phyloP scores from a whole-genome alignment of 2,888 invertebrate species.

The Leptinotarsa haldemani region DNA sequence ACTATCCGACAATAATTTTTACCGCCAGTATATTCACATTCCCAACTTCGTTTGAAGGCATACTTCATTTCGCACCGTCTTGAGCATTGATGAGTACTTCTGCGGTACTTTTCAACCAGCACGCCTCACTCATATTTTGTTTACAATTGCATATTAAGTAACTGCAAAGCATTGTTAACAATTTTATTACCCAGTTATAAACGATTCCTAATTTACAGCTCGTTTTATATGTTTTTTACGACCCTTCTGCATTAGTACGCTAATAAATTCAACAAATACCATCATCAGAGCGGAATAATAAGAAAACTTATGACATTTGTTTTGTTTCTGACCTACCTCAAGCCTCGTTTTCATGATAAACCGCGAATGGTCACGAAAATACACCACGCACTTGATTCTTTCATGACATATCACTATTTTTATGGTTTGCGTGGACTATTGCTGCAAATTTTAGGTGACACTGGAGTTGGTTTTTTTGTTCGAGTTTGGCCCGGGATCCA shows the following conservation, averaged over 20 bases:
- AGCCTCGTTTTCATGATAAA: conserved; percentile 37
- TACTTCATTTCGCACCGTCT: neutral
- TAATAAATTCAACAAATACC: conserved; percentile 10
- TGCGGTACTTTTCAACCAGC: neutral
- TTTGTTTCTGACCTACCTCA: conserved; percentile 54
- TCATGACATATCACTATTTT: conserved; percentile 43
- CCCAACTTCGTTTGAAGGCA: neutral
- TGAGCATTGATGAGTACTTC: neutral
- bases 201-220: conserved; percentile 15
- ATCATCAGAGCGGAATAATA: conserved; percentile 18
- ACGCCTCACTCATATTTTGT: conserved; percentile 9
- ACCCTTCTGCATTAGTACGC: conserved; percentile 9
- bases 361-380: conserved; percentile 22
- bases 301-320: conserved; percentile 39
- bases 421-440: conserved; percentile 47
- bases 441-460: conserved; percentile 60
- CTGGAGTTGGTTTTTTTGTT: conserved; percentile 57
- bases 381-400: conserved; percentile 42
- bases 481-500: conserved; percentile 56
- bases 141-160: conserved; percentile 16
- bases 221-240: conserved; percentile 15
- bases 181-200: conserved; percentile 15
- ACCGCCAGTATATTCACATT: neutral
- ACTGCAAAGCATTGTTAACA: conserved; percentile 19
- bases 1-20: neutral